Conservation (phyloP, 1,140 invertebrate genomes). For the Antheraea mylitta region DNA sequence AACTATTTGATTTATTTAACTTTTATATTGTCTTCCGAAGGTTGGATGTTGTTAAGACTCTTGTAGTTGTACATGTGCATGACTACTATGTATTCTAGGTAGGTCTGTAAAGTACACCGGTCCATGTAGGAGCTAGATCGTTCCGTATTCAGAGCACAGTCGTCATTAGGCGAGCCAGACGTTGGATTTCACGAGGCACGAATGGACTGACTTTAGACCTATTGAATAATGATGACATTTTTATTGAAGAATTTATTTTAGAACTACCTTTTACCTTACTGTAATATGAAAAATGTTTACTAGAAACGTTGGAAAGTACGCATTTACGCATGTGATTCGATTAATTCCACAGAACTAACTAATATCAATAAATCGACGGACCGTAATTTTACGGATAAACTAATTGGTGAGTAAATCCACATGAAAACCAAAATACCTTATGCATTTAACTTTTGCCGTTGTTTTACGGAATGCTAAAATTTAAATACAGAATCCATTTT, state of each 20-base stretch:
- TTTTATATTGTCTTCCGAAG: background rate
- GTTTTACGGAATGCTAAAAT: constrained; percentile 74
- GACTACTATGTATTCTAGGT: constrained; percentile 7
- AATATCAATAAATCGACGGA: constrained; percentile 9
- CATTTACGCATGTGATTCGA: background rate
- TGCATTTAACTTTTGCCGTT: constrained; percentile 69
- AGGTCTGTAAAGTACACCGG: constrained; percentile 16
- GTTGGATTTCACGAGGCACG: constrained; percentile 59
- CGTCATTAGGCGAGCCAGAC: constrained; percentile 70
- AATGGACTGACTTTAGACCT: constrained; percentile 42
- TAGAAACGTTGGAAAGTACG: background rate
- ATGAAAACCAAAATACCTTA: constrained; percentile 55
- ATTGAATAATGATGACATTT: constrained; percentile 62
- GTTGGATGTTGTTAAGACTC: background rate
- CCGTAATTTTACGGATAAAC: constrained; percentile 12
- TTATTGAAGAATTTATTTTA: constrained; percentile 30
- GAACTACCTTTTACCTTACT: constrained; percentile 9
- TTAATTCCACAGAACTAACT: constrained; percentile 9
- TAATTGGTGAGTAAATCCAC: constrained; percentile 39
- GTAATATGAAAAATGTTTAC: background rate
- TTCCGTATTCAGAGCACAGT: constrained; percentile 56
- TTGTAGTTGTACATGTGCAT: background rate
- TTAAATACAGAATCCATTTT: constrained; percentile 79
- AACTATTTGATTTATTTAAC: constrained; percentile 26
- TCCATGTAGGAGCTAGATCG: constrained; percentile 32